A percentile compares a stretch with the other conserved stretches of the same genome.
phyloP scores from a whole-genome alignment of 2,888 invertebrate genomes.

The Cerceris ruficornis region DNA sequence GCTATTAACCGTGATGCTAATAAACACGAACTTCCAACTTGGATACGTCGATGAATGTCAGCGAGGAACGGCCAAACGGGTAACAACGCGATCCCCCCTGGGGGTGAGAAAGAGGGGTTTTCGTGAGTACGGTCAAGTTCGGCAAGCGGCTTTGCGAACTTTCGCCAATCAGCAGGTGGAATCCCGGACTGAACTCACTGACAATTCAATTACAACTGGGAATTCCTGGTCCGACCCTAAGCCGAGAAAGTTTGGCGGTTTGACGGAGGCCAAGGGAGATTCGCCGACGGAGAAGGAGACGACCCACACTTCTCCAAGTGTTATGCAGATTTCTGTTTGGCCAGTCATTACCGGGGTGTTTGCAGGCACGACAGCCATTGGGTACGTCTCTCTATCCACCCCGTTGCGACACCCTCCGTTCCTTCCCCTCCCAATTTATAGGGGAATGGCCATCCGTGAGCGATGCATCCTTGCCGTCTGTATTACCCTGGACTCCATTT shows the following conservation, averaged over 20 bases:
- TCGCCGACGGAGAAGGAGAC: slow-evolving; percentile 57
- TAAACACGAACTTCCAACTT: slow-evolving; percentile 43
- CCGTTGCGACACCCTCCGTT: slow-evolving; percentile 25
- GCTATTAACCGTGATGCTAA: slow-evolving; percentile 15
- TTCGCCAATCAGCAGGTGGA: slow-evolving; percentile 70
- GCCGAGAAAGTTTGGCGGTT: slow-evolving; percentile 73
- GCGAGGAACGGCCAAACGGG: slow-evolving; percentile 36
- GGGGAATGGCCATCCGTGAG: slow-evolving; percentile 20
- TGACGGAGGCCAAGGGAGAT: slow-evolving; percentile 59
- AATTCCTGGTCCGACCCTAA: slow-evolving; percentile 72
- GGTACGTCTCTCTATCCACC: slow-evolving; percentile 41
- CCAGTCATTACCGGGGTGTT: slow-evolving; percentile 83
- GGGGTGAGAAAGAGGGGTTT: slow-evolving; percentile 30
- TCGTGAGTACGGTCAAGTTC: slow-evolving; percentile 55
- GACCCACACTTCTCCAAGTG: slow-evolving; percentile 68
- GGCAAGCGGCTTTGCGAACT: slow-evolving; percentile 67
- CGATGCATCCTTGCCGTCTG: slow-evolving; percentile 47
- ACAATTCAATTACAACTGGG: slow-evolving; percentile 79
- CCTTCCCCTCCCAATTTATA: slow-evolving; percentile 18
- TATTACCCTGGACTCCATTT: slow-evolving; percentile 39
- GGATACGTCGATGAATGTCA: slow-evolving; percentile 46
- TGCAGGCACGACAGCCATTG: slow-evolving; percentile 74
- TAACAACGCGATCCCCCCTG: slow-evolving; percentile 41
- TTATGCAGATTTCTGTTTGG: slow-evolving; percentile 86
- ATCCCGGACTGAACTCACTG: slow-evolving; percentile 68